Evolutionary conservation across 2,888 invertebrate genomes (phyloP), one percentile per base, ranked within the genome.

Genomic region (Apamea anceps): DNA sequence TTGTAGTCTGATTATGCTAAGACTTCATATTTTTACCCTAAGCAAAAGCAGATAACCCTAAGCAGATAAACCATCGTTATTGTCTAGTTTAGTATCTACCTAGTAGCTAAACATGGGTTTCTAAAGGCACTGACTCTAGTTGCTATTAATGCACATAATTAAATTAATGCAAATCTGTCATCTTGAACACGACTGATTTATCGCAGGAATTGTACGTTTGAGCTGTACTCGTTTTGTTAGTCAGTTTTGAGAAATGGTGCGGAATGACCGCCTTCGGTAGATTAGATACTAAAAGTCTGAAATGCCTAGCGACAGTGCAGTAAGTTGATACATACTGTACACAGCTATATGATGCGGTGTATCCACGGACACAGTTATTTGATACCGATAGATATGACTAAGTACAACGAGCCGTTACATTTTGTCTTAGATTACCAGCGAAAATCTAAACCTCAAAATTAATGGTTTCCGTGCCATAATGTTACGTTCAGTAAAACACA

Each of bases 171-270:
- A 78, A 60, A 65, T 78, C 77, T 78, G 78, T 81, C 81, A 75
- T 82, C 72, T 68, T 42, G 72, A 85, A 84, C 84, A 84, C 72
- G 37, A 28, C 48, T 85, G 72, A 84, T 81, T 81, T 85, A 85
- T 77, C 54, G 80, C 71, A 70, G 28, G 67, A 76, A 68, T 48
- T 74, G 67, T 77, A 73, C 79, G 37, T 79, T 65, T 63, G 70
- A 76, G 15, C n/a, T 65, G 65, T 72, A 42, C 57, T 80, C 72
- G 82, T 85, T 82, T 66, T 37, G 45, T 76, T 37, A 72, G 81
- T 60, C 63, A 63, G 85, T 67, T 54, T 65, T 81, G 67, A 84
- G 37, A 84, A 84, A 84, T 81, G 75, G 57, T 74, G 32, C 32
- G 2, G 60, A 63, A 71, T 45, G n/a, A 60, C 60, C 28, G 68